Percentiles rank a stretch among this genome's conserved stretches.
Conservation (phyloP, 2,113 vertebrate genomes). For the Melanocharis versteri region DNA sequence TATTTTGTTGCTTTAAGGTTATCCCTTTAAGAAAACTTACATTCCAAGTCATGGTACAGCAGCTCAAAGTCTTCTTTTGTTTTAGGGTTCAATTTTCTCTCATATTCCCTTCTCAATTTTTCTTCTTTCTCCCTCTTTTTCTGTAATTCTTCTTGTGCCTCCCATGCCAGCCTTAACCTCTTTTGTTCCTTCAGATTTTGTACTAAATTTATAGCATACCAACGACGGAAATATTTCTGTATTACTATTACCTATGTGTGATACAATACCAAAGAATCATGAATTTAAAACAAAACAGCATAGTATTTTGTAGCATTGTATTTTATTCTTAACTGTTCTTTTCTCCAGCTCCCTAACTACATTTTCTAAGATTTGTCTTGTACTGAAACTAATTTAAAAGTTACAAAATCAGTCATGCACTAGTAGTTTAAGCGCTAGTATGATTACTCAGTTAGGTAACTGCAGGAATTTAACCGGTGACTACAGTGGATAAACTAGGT, state of each 20-base stretch:
- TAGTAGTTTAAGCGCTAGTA: background rate
- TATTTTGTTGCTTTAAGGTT: background rate
- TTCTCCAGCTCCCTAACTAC: background rate
- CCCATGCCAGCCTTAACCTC: conserved; percentile 72
- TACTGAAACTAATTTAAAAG: background rate
- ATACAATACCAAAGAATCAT: background rate
- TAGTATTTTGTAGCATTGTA: background rate
- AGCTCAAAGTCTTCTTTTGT: conserved; percentile 86
- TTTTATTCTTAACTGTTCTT: background rate
- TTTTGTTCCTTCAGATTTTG: conserved; percentile 69
- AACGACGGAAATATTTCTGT: conserved; percentile 81
- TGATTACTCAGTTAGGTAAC: background rate
- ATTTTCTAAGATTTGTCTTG: background rate
- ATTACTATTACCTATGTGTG: conserved; percentile 79
- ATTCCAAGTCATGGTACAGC: conserved; percentile 83
- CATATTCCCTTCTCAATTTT: conserved; percentile 70
- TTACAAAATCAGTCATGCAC: background rate
- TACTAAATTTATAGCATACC: conserved; percentile 76
- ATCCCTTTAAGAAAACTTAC: conserved; percentile 70
- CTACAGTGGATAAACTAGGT: background rate
- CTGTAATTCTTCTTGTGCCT: conserved; percentile 71
- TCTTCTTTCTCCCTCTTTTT: conserved; percentile 78
- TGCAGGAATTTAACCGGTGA: background rate
- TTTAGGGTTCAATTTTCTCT: conserved; percentile 81
- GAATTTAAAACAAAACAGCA: background rate